Percentiles rank a stretch among this genome's conserved stretches.
These are phyloP conservation scores for Malurus alboscapulatus DNA, from an alignment of 2,113 vertebrate genomes.

Conservation along the genomic window DNA sequence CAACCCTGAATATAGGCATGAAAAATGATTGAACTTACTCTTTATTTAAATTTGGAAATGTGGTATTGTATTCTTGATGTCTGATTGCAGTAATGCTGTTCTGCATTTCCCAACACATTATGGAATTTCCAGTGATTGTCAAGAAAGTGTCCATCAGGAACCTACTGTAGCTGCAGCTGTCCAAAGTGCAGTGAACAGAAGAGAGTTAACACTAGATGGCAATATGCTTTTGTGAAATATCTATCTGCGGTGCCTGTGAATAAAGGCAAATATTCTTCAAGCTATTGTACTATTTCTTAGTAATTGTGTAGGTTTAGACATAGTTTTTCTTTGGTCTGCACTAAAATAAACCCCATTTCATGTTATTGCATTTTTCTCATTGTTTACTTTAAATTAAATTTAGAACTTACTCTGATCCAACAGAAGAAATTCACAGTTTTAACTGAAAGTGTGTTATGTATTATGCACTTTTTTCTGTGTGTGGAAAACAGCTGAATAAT, in stretches of 20 bases:
- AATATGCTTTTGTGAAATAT: constrained; percentile 14
- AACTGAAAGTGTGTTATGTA: neutral
- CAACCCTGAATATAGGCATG: neutral
- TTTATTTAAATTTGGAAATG: neutral
- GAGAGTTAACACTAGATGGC: constrained; percentile 56
- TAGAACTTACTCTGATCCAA: neutral
- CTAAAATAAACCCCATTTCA: neutral
- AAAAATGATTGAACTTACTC: neutral
- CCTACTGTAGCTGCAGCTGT: neutral
- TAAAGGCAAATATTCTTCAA: neutral
- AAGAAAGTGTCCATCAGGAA: neutral
- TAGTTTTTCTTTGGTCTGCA: neutral
- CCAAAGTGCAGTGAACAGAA: neutral
- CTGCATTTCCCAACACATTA: neutral
- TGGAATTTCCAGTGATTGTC: neutral
- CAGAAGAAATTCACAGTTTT: neutral
- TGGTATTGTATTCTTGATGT: neutral
- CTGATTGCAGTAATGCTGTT: neutral
- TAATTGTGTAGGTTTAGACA: neutral
- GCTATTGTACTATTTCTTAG: neutral
- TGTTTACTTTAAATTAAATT: neutral
- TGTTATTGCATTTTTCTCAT: neutral
- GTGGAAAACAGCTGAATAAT: neutral
- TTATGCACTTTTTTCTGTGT: neutral
- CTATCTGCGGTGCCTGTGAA: neutral